Base-by-base conservation (phyloP, 1,140 invertebrate species). In the Orussus abietinus region DNA sequence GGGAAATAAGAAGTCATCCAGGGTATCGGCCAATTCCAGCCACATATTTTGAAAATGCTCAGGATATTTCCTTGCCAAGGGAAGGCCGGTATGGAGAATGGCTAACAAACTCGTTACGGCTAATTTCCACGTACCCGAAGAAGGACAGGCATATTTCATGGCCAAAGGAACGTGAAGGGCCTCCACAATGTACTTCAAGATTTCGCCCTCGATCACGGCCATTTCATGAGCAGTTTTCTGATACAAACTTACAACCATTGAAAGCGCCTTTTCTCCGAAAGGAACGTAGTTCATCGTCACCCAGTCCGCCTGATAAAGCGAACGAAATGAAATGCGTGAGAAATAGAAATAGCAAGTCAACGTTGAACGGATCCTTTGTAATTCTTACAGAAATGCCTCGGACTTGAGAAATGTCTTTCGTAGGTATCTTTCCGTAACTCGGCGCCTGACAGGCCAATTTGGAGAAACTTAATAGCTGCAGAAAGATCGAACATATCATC, bases 1-100 rank as follows among this genome's bases (percentile, higher is more conserved):
- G 15, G 89, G 88, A 64, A 96, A 96, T 33, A 96, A 76, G 64
- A 96, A 97, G 30, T 92, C 85, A 59, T 97, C 91, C 9, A 98
- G 71, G 0, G 91, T 86, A 38, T 80, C 77, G 1, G 88, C 90
- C 29, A 98, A 74, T 52, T 88, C 84, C 20, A 82, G 77, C 95
- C 95, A 98, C 74, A 90, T 85, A 29, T 47, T 70, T 33, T 77
- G 66, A 64, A 88, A 88, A 26, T 81, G 75, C 36, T 84, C 78
- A 1, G 80, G 80, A 62, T 88, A 77, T 51, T 85, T 83, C 50
- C 90, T 79, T 4, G 93, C 92, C 11, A 97, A 76, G 5, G 92
- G 92, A 10, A 98, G 70, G 2, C 91, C 92, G 3, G 84, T 82
- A 40, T 85, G 84, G 26, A 96, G 70, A n/a, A 93, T 81, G 21